Percentiles rank a stretch among this genome's conserved stretches.
These are phyloP conservation scores for Lutra lutra DNA, from an alignment of 2,797 vertebrate species.

Conservation along the genomic window DNA sequence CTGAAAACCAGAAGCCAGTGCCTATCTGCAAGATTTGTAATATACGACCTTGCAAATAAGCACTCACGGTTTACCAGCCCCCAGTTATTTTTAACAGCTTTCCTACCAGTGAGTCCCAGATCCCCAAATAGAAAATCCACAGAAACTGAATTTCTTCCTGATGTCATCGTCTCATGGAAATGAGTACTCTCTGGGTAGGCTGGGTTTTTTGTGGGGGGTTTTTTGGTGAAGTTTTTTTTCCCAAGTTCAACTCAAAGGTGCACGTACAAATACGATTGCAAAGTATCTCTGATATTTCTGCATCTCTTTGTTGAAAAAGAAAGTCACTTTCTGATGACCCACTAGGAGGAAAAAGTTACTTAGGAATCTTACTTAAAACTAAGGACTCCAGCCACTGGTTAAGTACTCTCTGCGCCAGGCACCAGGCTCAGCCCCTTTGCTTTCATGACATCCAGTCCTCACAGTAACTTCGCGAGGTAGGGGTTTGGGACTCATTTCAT, in stretches of 20 bases:
- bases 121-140: neutral
- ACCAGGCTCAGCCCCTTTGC: neutral
- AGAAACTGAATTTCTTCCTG: neutral
- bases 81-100: slow-evolving; percentile 53
- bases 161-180: neutral
- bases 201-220: neutral
- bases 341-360: neutral
- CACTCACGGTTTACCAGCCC: neutral
- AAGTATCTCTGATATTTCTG: neutral
- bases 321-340: slow-evolving; percentile 11
- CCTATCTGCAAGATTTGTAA: neutral
- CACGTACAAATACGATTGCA: neutral
- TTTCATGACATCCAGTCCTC: neutral
- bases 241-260: neutral
- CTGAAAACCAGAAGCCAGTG: slow-evolving; percentile 33
- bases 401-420: neutral
- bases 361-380: neutral
- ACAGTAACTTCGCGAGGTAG: neutral
- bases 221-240: neutral
- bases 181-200: neutral
- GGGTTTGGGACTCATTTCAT: neutral
- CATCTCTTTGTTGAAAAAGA: slow-evolving; percentile 49
- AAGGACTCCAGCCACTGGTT: neutral
- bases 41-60: neutral
- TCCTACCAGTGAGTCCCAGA: neutral